These are phyloP conservation scores for Eristalis intricaria DNA, from an alignment of 2,888 invertebrate genomes.

Conservation along the genomic window DNA sequence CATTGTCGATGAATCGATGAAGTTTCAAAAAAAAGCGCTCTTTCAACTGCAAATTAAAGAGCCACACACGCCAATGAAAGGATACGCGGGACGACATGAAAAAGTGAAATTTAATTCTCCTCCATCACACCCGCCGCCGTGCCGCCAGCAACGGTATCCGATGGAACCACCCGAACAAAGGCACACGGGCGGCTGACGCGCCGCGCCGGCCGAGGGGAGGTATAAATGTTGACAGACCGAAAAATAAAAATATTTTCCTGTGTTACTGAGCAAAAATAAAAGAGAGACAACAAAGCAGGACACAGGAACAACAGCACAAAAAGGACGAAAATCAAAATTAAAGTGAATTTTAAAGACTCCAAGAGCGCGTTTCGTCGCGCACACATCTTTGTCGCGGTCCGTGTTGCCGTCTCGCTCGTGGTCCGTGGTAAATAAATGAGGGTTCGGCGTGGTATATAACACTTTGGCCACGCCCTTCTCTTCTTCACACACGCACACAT, in stretches of 20 bases:
- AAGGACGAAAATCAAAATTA: conserved; percentile 70
- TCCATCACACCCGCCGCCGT: neutral
- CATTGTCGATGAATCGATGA: conserved; percentile 62
- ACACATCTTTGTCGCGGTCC: neutral
- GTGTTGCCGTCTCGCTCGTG: conserved; percentile 37
- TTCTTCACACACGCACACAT: neutral
- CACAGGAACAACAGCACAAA: conserved; percentile 65
- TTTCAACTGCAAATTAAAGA: conserved; percentile 68
- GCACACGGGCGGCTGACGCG: neutral
- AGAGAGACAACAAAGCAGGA: conserved; percentile 55
- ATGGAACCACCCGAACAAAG: conserved; percentile 43
- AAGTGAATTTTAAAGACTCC: conserved; percentile 69
- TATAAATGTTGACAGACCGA: conserved; percentile 70
- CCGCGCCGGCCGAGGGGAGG: neutral
- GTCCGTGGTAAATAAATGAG: conserved; percentile 9
- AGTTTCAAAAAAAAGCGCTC: conserved; percentile 58
- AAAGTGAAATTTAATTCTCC: conserved; percentile 68
- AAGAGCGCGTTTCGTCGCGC: conserved; percentile 22
- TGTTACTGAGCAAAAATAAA: conserved; percentile 69
- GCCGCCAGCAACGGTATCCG: neutral
- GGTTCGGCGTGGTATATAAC: conserved; percentile 43
- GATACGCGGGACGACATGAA: conserved; percentile 61
- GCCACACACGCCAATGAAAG: conserved; percentile 68
- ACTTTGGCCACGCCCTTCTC: conserved; percentile 50
- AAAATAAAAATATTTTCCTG: conserved; percentile 72